Evolutionary conservation across 2,113 vertebrate species (phyloP), one percentile per base, ranked within the genome.

Genomic region (Neolamprologus longior): DNA sequence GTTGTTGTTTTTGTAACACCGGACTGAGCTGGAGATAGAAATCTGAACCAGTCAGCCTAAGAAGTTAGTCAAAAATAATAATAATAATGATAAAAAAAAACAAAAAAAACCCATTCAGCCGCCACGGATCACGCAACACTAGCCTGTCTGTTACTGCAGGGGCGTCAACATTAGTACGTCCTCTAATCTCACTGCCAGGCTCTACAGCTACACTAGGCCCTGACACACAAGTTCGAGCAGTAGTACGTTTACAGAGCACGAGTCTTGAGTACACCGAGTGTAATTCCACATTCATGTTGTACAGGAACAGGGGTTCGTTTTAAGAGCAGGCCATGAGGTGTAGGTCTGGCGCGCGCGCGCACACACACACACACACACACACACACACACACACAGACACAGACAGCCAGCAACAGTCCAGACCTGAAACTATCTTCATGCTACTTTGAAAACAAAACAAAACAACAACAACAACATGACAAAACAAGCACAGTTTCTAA

Each of bases 251-350:
- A 92, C 85, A 89, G 94, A 91, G 92, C 33, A 55, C 42, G 31
- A 82, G 86, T 81, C 86, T 81, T 73, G 87, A 89, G 88, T 47
- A 85, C 83, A 86, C 89, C 13, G 79, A 91, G 87, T 90, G 84
- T 83, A 88, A 94, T 84, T 90, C 91, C 90, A 96, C 95, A 95
- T 95, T 95, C 94, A 93, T 89, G 88, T 87, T 87, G 85, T 85
- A 80, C 88, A 89, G 85, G 85, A 90, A 40, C 40, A 85, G 85
- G 83, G 45, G 54, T 14, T 86, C 84, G 13, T 7, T 66, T 87
- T 50, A 84, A 82, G 84, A 91, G 84, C 66, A 86, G 90, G 83
- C 78, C 86, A 83, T 63, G 83, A 88, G 37, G 57, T 73, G 87
- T 3, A 73, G 21, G 82, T 85, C 92, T 85, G 61, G 81, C 85